Base-by-base conservation (phyloP, 2,113 vertebrate genomes). In the Vulpes ferrilata region DNA sequence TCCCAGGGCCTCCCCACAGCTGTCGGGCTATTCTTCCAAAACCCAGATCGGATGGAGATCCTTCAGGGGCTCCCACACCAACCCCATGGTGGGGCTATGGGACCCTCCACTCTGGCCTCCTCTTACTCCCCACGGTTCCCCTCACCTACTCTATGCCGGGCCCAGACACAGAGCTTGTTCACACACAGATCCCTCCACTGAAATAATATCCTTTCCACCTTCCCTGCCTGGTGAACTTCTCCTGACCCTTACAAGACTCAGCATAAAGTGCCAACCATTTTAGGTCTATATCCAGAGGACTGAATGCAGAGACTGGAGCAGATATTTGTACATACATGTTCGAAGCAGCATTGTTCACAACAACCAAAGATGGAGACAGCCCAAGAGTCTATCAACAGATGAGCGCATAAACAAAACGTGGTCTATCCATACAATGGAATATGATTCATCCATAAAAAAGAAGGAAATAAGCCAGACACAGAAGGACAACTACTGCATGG, bases 41-140 rank as follows among this genome's bases (percentile, higher is more conserved):
- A 48, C 59, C 4, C 30, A 1, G 48, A 16, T 23, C 2, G 2
- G 25, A 35, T 5, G 35, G 22, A n/a, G 57, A 5, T 0, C 27
- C 76, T 65, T 27, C 57, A 4, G 23, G 55, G 27, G 12, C 69
- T 91, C 48, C 82, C 25, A 5, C 19, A 11, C 23, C 53, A 32
- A 5, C 38, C 62, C 55, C 4, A 0, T 3, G 8, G 51, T 2
- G 2, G 1, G n/a, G 17, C 83, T 74, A 1, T 0, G 20, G 51
- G 74, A 38, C 78, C 65, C 43, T 55, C 38, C 19, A 27, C 57
- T 1, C 51, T 10, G 86, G 62, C 20, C 62, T 65, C 59, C n/a
- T 13, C 43, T 55, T 17, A 8, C 11, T 17, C 2, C 82, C 71
- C 11, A 30, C 4, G 32, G 0, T 17, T 5, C 1, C 59, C 55